These are phyloP conservation scores for Drosophila subquinaria DNA, from an alignment of 2,888 invertebrate genomes.

Conservation along the genomic window DNA sequence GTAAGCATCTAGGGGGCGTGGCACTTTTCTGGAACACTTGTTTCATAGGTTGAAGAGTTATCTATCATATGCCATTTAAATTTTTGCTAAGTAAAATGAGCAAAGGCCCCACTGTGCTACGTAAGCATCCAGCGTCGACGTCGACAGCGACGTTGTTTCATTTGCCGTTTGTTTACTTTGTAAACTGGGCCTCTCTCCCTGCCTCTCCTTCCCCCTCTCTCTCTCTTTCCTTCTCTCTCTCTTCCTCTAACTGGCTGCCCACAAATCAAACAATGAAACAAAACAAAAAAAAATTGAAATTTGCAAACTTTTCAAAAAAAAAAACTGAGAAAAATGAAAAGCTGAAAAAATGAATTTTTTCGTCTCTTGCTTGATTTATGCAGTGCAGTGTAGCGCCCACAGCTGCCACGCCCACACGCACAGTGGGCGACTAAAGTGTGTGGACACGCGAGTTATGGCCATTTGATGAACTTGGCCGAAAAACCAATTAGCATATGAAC, in stretches of 20 bases:
- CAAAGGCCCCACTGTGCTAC: neutral
- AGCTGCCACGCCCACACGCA: conserved; percentile 38
- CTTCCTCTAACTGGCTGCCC: conserved; percentile 28
- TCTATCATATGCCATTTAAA: no score
- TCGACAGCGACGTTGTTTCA: conserved; percentile 59
- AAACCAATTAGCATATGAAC: conserved; percentile 54
- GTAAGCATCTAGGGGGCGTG: no score
- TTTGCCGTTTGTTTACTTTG: conserved; percentile 76
- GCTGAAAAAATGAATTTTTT: neutral
- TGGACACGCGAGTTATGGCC: conserved; percentile 39
- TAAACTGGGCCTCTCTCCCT: conserved; percentile 66
- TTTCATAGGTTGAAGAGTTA: no score
- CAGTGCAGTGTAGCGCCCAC: conserved; percentile 38
- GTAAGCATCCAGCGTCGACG: conserved; percentile 12
- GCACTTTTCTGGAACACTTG: no score
- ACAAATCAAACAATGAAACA: conserved; percentile 67
- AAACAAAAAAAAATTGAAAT: conserved; percentile 6
- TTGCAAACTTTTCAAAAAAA: conserved; percentile 43
- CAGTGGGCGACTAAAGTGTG: neutral
- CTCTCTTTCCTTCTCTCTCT: conserved; percentile 36
- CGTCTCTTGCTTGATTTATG: conserved; percentile 60
- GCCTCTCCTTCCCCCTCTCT: conserved; percentile 38
- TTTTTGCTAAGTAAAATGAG: no score
- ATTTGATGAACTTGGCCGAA: conserved; percentile 45
- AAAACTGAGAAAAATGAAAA: neutral